Conservation (phyloP, 1,140 invertebrate genomes). For the Drosophila athabasca region DNA sequence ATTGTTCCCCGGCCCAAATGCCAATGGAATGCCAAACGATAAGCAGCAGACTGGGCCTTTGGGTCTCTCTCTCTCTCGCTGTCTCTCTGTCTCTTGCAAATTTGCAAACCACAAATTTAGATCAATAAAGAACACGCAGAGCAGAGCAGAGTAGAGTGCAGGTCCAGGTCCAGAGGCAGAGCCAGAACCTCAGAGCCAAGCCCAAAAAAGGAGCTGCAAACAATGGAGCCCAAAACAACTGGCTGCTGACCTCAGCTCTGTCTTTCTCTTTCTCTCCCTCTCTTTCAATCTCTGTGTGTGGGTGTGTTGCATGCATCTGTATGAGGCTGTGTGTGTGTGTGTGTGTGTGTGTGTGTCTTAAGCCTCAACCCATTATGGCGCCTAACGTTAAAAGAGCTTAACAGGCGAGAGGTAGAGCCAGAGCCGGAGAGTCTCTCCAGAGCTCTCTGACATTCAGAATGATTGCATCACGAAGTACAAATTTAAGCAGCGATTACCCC, state of each 20-base stretch:
- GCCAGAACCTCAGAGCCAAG: conserved; percentile 9
- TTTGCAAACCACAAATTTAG: conserved; percentile 70
- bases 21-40: conserved; percentile 16
- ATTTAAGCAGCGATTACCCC: conserved; percentile 77
- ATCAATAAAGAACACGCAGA: conserved; percentile 70
- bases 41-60: conserved; percentile 15
- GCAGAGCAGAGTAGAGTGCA: background rate
- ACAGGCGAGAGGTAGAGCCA: conserved; percentile 18
- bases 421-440: conserved; percentile 8
- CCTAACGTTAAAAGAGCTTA: conserved; percentile 58
- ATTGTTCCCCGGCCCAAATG: conserved; percentile 29
- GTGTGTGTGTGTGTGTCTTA: conserved; percentile 25
- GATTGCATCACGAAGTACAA: conserved; percentile 82
- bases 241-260: conserved; percentile 61
- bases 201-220: conserved; percentile 57
- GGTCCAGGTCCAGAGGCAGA: background rate
- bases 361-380: conserved; percentile 74
- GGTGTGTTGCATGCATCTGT: conserved; percentile 11
- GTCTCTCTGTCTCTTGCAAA: conserved; percentile 14
- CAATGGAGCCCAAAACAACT: conserved; percentile 35
- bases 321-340: conserved; percentile 43
- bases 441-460: conserved; percentile 65
- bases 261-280: no score
- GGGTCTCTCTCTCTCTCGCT: background rate
- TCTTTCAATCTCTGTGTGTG: background rate